Conservation (phyloP, 2,888 invertebrate genomes). For the Trissolcus brochymenae region DNA sequence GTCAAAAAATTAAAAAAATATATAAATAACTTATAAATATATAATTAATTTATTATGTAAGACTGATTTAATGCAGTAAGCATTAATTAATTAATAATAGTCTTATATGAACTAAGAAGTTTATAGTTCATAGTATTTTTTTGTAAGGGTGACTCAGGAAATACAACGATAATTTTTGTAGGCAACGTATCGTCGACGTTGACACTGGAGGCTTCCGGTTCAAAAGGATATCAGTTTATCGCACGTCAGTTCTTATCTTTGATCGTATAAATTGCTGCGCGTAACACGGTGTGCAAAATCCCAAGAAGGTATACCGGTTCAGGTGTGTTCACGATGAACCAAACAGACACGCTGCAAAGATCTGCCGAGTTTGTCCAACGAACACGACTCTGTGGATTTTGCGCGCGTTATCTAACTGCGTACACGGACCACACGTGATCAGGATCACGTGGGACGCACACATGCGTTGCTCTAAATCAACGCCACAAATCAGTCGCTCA, state of each 20-base stretch:
- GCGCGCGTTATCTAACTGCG: conserved; percentile 13
- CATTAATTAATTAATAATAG: too few relatives aligned
- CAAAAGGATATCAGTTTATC: conserved; percentile 59
- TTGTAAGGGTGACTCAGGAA: too few relatives aligned
- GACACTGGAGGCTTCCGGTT: conserved; percentile 57
- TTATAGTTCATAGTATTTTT: too few relatives aligned
- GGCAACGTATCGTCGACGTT: conserved; percentile 11
- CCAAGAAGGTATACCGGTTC: conserved; percentile 23
- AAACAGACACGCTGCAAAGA: conserved; percentile 58
- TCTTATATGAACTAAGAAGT: too few relatives aligned
- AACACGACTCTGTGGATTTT: conserved; percentile 46
- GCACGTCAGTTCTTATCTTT: conserved; percentile 51
- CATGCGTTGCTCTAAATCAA: conserved; percentile 28
- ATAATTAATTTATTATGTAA: too few relatives aligned
- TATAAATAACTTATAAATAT: too few relatives aligned
- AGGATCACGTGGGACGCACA: conserved; percentile 31
- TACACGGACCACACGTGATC: conserved; percentile 32
- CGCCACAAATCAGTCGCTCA: conserved; percentile 50
- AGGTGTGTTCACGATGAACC: conserved; percentile 56
- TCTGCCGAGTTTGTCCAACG: conserved; percentile 50
- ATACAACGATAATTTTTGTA: too few relatives aligned
- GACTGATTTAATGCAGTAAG: too few relatives aligned
- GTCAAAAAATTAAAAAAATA: too few relatives aligned
- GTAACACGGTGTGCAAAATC: conserved; percentile 54
- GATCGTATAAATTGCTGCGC: conserved; percentile 64